Conservation (phyloP, 2,113 vertebrate genomes). For the Heloderma charlesbogerti region DNA sequence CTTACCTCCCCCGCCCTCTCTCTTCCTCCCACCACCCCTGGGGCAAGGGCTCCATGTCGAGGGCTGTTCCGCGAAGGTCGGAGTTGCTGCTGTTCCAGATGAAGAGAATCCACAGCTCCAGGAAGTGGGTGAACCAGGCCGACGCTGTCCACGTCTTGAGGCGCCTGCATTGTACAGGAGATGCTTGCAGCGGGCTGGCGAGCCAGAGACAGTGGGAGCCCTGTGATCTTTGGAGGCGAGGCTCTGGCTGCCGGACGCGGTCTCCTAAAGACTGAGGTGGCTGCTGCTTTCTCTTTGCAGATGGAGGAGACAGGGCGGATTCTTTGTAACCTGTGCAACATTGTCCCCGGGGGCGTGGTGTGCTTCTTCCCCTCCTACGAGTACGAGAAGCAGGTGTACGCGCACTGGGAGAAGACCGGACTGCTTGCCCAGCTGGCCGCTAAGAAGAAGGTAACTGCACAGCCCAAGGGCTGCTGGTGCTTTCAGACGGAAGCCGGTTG, state of each 20-base stretch:
- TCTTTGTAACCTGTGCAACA: conserved; percentile 91
- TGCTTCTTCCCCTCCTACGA: conserved; percentile 97
- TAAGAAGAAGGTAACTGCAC: conserved; percentile 88
- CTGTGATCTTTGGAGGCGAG: neutral
- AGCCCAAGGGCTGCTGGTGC: neutral
- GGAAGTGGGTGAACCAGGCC: neutral
- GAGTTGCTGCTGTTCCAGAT: neutral
- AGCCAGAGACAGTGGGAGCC: neutral
- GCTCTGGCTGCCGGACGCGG: neutral
- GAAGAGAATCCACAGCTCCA: neutral
- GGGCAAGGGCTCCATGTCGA: neutral
- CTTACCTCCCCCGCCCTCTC: too few species aligned
- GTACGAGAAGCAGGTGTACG: conserved; percentile 84
- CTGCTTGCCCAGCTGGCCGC: conserved; percentile 80
- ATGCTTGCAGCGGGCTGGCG: neutral
- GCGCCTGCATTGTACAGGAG: neutral
- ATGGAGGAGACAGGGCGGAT: conserved; percentile 92
- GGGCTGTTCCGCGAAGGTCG: neutral
- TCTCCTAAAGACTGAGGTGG: neutral
- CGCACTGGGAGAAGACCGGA: conserved; percentile 89
- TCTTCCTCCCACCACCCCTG: too few species aligned
- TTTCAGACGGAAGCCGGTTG: neutral
- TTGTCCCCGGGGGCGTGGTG: conserved; percentile 91
- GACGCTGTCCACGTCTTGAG: neutral
- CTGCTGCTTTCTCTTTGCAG: conserved; percentile 66